phyloP scores from a whole-genome alignment of 2,888 invertebrate species.

The Geophilus truncorum region DNA sequence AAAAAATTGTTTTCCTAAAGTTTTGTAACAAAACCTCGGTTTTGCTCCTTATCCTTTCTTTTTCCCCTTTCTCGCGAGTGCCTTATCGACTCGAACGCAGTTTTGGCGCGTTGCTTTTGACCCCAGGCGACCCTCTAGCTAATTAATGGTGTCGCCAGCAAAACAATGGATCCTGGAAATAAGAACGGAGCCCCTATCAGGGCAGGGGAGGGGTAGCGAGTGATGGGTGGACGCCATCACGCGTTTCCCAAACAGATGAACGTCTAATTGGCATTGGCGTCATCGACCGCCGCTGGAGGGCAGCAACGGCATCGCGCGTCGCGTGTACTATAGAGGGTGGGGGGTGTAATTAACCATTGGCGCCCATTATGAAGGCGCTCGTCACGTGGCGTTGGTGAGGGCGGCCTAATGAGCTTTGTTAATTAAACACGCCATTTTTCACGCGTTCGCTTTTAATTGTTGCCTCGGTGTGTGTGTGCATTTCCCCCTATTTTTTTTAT shows the following conservation, averaged over 20 bases:
- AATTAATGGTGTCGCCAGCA: constrained; percentile 10
- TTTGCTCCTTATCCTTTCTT: not conserved
- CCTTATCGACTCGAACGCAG: not conserved
- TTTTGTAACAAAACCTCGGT: not conserved
- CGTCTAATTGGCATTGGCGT: constrained; percentile 10
- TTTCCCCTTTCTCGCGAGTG: not conserved
- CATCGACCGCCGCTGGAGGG: not conserved
- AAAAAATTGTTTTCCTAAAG: not conserved
- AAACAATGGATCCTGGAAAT: constrained; percentile 10
- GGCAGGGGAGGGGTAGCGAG: not conserved
- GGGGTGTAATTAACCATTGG: constrained; percentile 30
- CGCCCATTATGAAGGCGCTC: constrained; percentile 29
- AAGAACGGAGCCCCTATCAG: not conserved
- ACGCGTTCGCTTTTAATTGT: constrained; percentile 31
- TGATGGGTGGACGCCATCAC: constrained; percentile 10
- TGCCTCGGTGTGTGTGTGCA: not conserved
- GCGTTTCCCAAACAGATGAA: constrained; percentile 4
- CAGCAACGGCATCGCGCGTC: not conserved
- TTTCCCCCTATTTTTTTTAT: not conserved
- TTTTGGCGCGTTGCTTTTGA: constrained; percentile 4
- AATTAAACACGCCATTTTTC: constrained; percentile 34
- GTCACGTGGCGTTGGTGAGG: not conserved
- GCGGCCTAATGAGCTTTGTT: constrained; percentile 31
- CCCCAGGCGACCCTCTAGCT: constrained; percentile 4
- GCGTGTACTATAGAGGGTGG: not conserved